Evolutionary conservation across 30 jellyfish, hydroid and myxozoan genomes (phyloP).

Genomic region (Haliclystus octoradiatus): DNA sequence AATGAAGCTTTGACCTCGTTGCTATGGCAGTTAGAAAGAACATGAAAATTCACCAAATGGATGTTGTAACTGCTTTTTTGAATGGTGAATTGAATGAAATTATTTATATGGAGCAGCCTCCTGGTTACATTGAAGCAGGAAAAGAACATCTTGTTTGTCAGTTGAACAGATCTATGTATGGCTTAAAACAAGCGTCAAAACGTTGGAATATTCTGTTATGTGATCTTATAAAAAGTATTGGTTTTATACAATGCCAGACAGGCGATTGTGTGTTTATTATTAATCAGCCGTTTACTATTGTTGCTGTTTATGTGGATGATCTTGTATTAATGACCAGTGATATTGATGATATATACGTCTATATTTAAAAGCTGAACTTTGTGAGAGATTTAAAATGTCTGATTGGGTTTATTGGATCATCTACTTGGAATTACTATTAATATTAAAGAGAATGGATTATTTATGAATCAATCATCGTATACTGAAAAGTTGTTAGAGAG

Average conservation of each 20-base stretch:
- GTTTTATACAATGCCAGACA: too few species aligned
- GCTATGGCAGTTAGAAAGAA: slow-evolving; percentile 31
- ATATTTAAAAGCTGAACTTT: too few species aligned
- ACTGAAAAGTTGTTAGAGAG: too few species aligned
- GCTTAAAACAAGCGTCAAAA: slow-evolving; percentile 24
- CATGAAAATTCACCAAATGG: slow-evolving; percentile 29
- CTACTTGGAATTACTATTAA: too few species aligned
- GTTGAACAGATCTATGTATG: slow-evolving; percentile 14
- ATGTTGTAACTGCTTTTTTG: slow-evolving; percentile 33
- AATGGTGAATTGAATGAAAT: slow-evolving; percentile 41
- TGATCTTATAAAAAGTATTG: too few species aligned
- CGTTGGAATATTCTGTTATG: too few species aligned
- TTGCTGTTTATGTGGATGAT: too few species aligned
- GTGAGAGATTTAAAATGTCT: too few species aligned
- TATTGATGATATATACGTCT: too few species aligned
- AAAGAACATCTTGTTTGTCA: slow-evolving; percentile 39
- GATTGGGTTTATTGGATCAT: too few species aligned
- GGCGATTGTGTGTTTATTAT: background rate
- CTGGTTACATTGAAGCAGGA: slow-evolving; percentile 22
- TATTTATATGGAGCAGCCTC: slow-evolving; percentile 55
- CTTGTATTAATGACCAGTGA: background rate
- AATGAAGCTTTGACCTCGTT: slow-evolving; percentile 10
- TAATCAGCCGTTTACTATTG: slow-evolving; percentile 2
- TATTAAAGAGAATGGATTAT: too few species aligned
- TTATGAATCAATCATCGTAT: slow-evolving; percentile 3